Evolutionary conservation across 2,888 invertebrate genomes (phyloP), one percentile per base, ranked within the genome.

Genomic region (Morpho achilles): DNA sequence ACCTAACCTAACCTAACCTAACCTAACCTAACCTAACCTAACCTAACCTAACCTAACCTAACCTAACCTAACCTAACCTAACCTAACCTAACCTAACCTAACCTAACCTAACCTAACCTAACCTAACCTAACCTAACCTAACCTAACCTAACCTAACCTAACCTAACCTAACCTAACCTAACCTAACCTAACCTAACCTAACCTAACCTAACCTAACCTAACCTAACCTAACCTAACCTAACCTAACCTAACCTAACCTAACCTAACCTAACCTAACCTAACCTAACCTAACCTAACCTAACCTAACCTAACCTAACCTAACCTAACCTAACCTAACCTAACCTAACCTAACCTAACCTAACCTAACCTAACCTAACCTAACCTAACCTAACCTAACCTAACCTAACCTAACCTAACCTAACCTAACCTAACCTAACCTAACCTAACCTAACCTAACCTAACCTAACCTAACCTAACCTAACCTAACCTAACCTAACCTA

Each of bases 1-100:
- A 23, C 23, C 23, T 23, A 23, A 23, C 23, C 23, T 23, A 23
- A 23, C 23, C 23, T 23, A 23, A 23, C 23, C 23, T 23, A 23
- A 23, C 23, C 23, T 23, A 65, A 66, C 66, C 66, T 68, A 66
- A 66, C 66, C 64, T 66, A 63, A 65, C 64, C 65, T 63, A 62
- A 54, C 56, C 56, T 58, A 55, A 58, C 56, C 61, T 56, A 58
- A 56, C 61, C 56, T 53, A 58, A 52, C 60, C 54, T 54, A 45
- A 58, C 56, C 60, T 56, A 55, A 56, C 58, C 61, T 53, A 56
- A 56, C 61, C 56, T 58, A 56, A 55, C 59, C 53, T 56, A 50
- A 61, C 61, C 57, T 61, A 62, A 60, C 54, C 54, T 54, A 54
- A 54, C 54, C 54, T 54, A 54, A 54, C 54, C 54, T 54, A 54